Evolutionary conservation across 2,797 vertebrate genomes (phyloP).

Genomic region (Xerus rutilus): DNA sequence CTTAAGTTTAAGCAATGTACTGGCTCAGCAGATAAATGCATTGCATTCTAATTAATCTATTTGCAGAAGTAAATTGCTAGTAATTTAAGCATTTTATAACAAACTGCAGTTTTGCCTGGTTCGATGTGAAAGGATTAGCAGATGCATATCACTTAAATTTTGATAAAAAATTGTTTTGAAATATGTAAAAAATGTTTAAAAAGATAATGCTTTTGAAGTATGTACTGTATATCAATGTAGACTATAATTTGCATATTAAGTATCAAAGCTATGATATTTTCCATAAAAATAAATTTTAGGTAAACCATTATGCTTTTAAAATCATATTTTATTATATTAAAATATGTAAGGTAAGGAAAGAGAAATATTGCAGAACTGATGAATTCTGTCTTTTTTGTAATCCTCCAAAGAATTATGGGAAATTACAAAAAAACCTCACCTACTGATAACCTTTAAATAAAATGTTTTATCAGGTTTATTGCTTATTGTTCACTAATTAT

Average conservation of each 20-base stretch:
- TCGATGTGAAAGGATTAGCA: conserved; percentile 74
- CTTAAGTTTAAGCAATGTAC: conserved; percentile 72
- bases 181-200: conserved; percentile 16
- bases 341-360: conserved; percentile 32
- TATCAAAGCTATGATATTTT: conserved; percentile 25
- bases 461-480: conserved; percentile 76
- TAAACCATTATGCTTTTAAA: conserved; percentile 54
- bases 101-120: conserved; percentile 78
- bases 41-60: conserved; percentile 76
- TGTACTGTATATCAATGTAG: neutral
- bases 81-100: conserved; percentile 67
- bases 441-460: conserved; percentile 68
- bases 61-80: conserved; percentile 75
- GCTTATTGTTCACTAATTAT: conserved; percentile 59
- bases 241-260: neutral
- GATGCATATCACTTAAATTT: conserved; percentile 60
- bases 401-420: conserved; percentile 79
- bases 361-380: conserved; percentile 43
- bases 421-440: conserved; percentile 60
- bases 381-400: conserved; percentile 61
- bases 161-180: conserved; percentile 64
- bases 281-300: neutral
- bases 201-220: conserved; percentile 62
- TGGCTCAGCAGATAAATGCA: conserved; percentile 68
- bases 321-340: conserved; percentile 46